A percentile compares a stretch with the other conserved stretches of the same genome.
These are phyloP conservation scores for Clarias fuscus DNA, from an alignment of 2,797 vertebrate genomes.

Conservation along the genomic window DNA sequence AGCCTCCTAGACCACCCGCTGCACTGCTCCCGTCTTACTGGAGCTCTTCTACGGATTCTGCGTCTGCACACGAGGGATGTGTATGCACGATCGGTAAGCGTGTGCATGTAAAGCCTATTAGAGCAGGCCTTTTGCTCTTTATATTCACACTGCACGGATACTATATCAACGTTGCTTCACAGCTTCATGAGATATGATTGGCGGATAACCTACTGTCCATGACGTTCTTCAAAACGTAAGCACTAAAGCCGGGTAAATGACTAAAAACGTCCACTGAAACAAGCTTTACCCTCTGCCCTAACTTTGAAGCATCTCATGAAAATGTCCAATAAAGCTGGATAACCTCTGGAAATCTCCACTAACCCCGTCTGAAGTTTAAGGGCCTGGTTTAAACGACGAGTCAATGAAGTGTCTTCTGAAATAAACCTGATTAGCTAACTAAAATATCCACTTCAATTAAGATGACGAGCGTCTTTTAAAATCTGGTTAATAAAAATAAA, in stretches of 20 bases:
- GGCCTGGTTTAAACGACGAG: neutral
- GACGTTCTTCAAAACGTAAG: neutral
- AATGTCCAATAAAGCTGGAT: neutral
- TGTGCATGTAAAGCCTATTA: slow-evolving; percentile 19
- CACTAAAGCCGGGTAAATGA: slow-evolving; percentile 9
- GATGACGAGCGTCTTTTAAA: neutral
- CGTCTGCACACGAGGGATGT: neutral
- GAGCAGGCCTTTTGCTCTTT: slow-evolving; percentile 17
- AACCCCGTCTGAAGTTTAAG: neutral
- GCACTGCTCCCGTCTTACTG: slow-evolving; percentile 6
- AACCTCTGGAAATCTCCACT: neutral
- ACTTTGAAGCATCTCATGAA: neutral
- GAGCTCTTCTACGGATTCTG: slow-evolving; percentile 9
- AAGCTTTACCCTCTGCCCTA: neutral
- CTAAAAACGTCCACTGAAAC: neutral
- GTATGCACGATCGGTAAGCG: slow-evolving; percentile 8
- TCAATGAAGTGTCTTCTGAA: neutral
- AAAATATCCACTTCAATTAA: neutral
- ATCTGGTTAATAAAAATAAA: neutral
- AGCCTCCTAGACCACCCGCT: neutral
- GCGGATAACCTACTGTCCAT: neutral
- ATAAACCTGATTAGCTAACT: neutral
- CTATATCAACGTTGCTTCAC: slow-evolving; percentile 26
- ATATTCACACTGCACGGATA: slow-evolving; percentile 28
- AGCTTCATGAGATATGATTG: slow-evolving; percentile 48